These are phyloP conservation scores for Sipha flava DNA, from an alignment of 1,140 invertebrate species.

Conservation along the genomic window DNA sequence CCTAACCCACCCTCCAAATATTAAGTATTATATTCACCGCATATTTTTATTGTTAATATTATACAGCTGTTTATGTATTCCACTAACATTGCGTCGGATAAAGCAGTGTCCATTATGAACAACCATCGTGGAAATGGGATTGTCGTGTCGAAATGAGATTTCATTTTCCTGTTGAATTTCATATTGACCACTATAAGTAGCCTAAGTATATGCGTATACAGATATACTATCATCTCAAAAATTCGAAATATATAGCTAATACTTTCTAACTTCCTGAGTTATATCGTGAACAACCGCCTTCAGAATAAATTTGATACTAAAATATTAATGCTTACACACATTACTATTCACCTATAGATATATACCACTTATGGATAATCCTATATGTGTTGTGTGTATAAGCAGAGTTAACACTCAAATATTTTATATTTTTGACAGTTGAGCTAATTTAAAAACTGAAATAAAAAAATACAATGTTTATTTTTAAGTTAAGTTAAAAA, in stretches of 20 bases:
- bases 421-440: too few relatives aligned
- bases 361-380: not conserved
- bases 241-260: not conserved
- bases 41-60: not conserved
- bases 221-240: not conserved
- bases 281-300: not conserved
- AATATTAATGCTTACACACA: not conserved
- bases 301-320: too few relatives aligned
- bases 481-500: too few relatives aligned
- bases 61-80: constrained; percentile 11
- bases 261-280: not conserved
- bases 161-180: constrained; percentile 2
- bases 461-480: too few relatives aligned
- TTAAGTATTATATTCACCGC: not conserved
- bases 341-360: too few relatives aligned
- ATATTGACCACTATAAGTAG: constrained; percentile 14
- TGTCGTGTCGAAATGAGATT: constrained; percentile 32
- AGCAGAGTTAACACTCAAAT: not conserved
- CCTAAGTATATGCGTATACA: not conserved
- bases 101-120: constrained; percentile 7
- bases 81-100: not conserved
- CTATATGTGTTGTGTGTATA: not conserved
- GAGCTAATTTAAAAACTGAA: too few relatives aligned
- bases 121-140: constrained; percentile 24
- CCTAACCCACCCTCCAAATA: too few relatives aligned